Conservation (phyloP, 2,888 invertebrate genomes). For the Spisula subtruncata region DNA sequence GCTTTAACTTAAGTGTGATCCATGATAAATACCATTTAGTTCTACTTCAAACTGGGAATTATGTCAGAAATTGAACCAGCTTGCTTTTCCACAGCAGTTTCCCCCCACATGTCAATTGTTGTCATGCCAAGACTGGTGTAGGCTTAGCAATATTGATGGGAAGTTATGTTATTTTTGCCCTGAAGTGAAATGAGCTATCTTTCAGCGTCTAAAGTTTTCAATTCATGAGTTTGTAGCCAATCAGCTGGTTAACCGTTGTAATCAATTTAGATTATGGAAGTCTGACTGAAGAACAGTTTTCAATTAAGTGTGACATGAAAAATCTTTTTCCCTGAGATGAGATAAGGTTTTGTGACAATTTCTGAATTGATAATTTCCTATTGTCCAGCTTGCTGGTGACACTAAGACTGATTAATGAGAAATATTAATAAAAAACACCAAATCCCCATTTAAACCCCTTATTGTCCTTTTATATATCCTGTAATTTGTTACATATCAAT, state of each 20-base stretch:
- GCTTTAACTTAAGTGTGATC: neutral
- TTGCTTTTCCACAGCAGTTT: neutral
- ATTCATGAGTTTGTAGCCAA: constrained; percentile 5
- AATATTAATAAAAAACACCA: neutral
- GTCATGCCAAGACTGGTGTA: neutral
- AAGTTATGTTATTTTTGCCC: neutral
- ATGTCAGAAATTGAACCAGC: constrained; percentile 8
- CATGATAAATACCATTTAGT: constrained; percentile 34
- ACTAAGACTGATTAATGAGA: neutral
- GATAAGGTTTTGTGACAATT: constrained; percentile 34
- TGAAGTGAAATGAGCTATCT: neutral
- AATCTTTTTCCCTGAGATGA: constrained; percentile 35
- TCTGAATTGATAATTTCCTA: constrained; percentile 15
- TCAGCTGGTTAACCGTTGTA: constrained; percentile 25
- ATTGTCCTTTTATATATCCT: neutral
- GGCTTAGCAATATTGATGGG: neutral
- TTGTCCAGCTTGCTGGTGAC: constrained; percentile 11
- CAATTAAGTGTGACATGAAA: constrained; percentile 54
- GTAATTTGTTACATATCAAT: constrained; percentile 16
- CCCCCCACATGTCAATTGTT: neutral
- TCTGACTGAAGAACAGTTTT: constrained; percentile 45
- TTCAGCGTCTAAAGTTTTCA: neutral
- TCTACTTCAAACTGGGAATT: constrained; percentile 23
- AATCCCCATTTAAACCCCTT: neutral
- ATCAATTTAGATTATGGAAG: constrained; percentile 39